Evolutionary conservation across 2,113 vertebrate species (phyloP).

Genomic region (Castor canadensis): DNA sequence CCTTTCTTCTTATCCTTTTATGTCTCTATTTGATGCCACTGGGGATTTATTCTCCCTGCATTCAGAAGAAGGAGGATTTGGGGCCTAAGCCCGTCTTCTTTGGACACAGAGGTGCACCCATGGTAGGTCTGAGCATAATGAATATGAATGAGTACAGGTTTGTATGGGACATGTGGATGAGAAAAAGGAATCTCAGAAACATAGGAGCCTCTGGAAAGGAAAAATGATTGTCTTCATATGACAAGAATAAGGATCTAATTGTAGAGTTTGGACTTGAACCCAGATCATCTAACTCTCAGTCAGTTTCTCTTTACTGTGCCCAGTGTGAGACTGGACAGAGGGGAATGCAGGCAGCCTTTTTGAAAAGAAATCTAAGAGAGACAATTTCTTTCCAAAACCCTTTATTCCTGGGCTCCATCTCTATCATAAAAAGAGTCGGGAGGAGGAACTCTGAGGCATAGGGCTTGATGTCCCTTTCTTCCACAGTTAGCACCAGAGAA

Average conservation of each 20-base stretch:
- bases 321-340: neutral
- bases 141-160: neutral
- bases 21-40: constrained; percentile 92
- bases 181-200: neutral
- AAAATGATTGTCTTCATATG: neutral
- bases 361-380: neutral
- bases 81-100: constrained; percentile 90
- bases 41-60: constrained; percentile 94
- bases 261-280: neutral
- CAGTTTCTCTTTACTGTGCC: neutral
- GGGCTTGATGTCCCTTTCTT: neutral
- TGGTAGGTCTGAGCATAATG: constrained; percentile 85
- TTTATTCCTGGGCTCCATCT: neutral
- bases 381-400: neutral
- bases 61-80: constrained; percentile 89
- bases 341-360: neutral
- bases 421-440: neutral
- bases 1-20: constrained; percentile 89
- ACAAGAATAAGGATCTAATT: neutral
- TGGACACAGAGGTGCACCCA: constrained; percentile 94
- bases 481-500: constrained; percentile 92
- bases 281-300: neutral
- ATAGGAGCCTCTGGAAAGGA: neutral
- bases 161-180: neutral
- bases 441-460: neutral